Base-by-base conservation (phyloP, 2,888 invertebrate species). In the Trachelus iudaicus region DNA sequence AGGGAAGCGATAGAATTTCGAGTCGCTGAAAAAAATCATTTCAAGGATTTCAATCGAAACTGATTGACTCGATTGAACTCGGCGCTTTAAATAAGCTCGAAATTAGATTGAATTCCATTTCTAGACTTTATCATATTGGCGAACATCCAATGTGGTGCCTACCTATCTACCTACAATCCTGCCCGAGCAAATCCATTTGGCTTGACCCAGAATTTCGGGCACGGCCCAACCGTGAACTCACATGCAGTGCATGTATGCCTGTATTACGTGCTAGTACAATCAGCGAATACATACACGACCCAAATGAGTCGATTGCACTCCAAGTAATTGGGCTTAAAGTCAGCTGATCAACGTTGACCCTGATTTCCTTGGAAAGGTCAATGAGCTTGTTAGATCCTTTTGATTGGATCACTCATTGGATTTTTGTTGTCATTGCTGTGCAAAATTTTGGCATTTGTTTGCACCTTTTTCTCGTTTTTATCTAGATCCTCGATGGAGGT, bases 191-290 rank as follows among this genome's bases (percentile, higher is more conserved):
- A 83, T 83, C 84, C 85, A 85, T 87, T 83, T 84, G 79, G 83
- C 76, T 75, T 87, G 86, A 87, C 87, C 87, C 79, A 84, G 87
- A 85, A 87, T 87, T 74, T 78, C 74, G 76, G 77, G 78, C 75
- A 74, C n/a, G 71, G 37, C 73, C 68, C 34, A 33, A 9, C 35
- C 33, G 69, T 77, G 77, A 80, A 79, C 73, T 69, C 69, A 13
- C 40, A 13, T 74, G 11, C 37, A 30, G 31, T 15, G 31, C 31
- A 71, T 34, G 12, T 71, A 31, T 71, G 3, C 71, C 33, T 11
- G 12, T 71, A 71, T 33, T 71, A 30, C 71, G 31, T 56, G 9
- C 23, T 23, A 56, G 56, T 56, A 56, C 23, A 56, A 9, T 9
- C 56, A 9, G 23, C 9, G 6, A 56, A 56, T 56, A 56, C 23